phyloP scores from a whole-genome alignment of 2,888 invertebrate genomes.

The Amiota mariae region DNA sequence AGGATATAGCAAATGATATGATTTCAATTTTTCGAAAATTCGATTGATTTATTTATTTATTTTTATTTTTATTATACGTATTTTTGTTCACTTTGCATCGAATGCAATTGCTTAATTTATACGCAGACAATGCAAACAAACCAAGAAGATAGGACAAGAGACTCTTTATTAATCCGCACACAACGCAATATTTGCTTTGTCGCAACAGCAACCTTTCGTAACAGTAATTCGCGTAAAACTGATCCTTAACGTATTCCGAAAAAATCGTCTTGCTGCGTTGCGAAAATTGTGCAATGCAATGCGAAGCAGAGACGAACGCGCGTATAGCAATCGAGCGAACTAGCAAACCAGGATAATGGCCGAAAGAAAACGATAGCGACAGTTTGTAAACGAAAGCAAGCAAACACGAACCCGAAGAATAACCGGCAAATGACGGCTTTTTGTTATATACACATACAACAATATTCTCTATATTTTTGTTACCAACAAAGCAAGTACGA shows the following conservation, averaged over 20 bases:
- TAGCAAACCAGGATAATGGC: constrained; percentile 50
- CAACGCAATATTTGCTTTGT: constrained; percentile 33
- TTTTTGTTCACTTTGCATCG: constrained; percentile 24
- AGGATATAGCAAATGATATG: not conserved
- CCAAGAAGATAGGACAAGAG: not conserved
- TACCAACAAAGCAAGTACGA: constrained; percentile 31
- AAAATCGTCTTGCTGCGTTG: constrained; percentile 57
- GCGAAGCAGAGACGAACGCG: constrained; percentile 48
- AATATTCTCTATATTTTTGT: constrained; percentile 17
- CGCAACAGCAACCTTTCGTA: constrained; percentile 68
- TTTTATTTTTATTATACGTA: constrained; percentile 32
- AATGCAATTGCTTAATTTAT: not conserved
- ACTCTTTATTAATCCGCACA: constrained; percentile 48
- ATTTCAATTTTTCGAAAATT: constrained; percentile 12
- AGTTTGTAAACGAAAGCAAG: constrained; percentile 2
- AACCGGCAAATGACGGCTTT: constrained; percentile 13
- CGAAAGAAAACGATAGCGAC: constrained; percentile 50
- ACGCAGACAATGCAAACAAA: not conserved
- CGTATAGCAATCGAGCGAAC: constrained; percentile 38
- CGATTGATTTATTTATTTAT: constrained; percentile 5
- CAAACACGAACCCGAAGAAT: not conserved
- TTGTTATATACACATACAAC: not conserved
- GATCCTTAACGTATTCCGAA: constrained; percentile 72
- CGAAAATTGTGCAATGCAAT: constrained; percentile 68
- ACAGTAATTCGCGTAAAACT: constrained; percentile 74